Evolutionary conservation across 2,797 vertebrate genomes (phyloP), one percentile per base, ranked within the genome.

Genomic region (Percopsis omiscomaycus): DNA sequence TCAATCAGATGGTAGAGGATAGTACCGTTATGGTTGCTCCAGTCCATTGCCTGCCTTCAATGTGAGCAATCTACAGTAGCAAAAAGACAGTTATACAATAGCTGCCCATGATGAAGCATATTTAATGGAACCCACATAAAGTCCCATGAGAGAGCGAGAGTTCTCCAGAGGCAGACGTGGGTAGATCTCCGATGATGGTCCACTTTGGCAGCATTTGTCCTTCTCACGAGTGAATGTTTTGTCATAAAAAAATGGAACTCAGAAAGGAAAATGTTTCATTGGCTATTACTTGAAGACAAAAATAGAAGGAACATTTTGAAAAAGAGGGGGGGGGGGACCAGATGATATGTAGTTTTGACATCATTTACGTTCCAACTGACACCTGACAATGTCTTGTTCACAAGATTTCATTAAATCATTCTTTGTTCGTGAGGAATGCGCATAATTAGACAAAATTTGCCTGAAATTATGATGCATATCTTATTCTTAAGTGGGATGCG

Each of bases 141-240:
- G 65, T 71, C 70, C 61, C 68, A 13, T 0, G 4, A 30, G 70
- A 65, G 74, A 42, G 22, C 22, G 63, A 42, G 66, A 58, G 68
- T 62, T 57, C 74, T 74, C 68, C 69, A 49, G 71, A 68, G 61
- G 29, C 16, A 53, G 59, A 37, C 16, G 77, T 72, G 74, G 67
- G 80, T 64, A 16, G 64, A 0, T 32, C 74, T 64, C 68, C 75
- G 75, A 80, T 75, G 75, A 69, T 6, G 47, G 53, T 55, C 6
- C 56, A 64, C 73, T 77, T 59, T 75, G 60, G 67, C 3, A 3
- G 0, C 45, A 0, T 4, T 44, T 15, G 8, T 71, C 70, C 64
- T 69, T 62, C 65, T 5, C 61, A 4, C 4, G 61, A 73, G 77
- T 69, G 70, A 75, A 54, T 77, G 69, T 62, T 78, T 71, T 29